These are phyloP conservation scores for Epicauta chinensis DNA, from an alignment of 1,140 invertebrate species.

Conservation along the genomic window DNA sequence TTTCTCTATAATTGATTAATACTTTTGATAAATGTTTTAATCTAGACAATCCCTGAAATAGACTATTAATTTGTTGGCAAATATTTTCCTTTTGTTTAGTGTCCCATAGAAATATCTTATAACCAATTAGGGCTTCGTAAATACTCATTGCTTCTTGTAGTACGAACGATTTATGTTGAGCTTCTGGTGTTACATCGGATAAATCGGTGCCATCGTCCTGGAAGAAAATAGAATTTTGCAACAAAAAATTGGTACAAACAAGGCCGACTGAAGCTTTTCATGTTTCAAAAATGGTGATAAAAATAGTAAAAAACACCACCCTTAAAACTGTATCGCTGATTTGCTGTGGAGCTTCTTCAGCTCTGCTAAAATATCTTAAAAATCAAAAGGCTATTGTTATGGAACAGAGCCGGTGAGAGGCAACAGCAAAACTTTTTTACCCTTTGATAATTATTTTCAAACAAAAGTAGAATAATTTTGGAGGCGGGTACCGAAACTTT, in stretches of 20 bases:
- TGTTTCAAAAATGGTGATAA: too few relatives aligned
- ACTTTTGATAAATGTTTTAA: conserved; percentile 46
- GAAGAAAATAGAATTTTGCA: conserved; percentile 17
- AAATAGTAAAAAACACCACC: too few relatives aligned
- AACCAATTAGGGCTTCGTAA: conserved; percentile 50
- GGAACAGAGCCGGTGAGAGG: too few relatives aligned
- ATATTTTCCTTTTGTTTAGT: conserved; percentile 30
- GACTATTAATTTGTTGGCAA: conserved; percentile 39
- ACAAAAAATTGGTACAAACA: background rate
- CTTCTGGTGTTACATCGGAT: conserved; percentile 43
- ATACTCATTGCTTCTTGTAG: conserved; percentile 43
- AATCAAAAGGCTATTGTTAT: too few relatives aligned
- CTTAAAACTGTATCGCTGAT: too few relatives aligned
- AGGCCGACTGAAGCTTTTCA: too few relatives aligned
- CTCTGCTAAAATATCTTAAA: too few relatives aligned
- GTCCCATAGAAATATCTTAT: conserved; percentile 43
- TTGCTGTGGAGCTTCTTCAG: too few relatives aligned
- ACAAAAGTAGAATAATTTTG: too few relatives aligned
- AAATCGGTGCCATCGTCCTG: conserved; percentile 47
- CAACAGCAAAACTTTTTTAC: too few relatives aligned
- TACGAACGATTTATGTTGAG: conserved; percentile 43
- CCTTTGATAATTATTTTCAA: too few relatives aligned
- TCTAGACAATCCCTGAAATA: conserved; percentile 45
- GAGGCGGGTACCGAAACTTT: too few relatives aligned
- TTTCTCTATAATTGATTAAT: conserved; percentile 9